Base-by-base conservation (phyloP, 2,888 invertebrate species). In the Sminthurides aquaticus region DNA sequence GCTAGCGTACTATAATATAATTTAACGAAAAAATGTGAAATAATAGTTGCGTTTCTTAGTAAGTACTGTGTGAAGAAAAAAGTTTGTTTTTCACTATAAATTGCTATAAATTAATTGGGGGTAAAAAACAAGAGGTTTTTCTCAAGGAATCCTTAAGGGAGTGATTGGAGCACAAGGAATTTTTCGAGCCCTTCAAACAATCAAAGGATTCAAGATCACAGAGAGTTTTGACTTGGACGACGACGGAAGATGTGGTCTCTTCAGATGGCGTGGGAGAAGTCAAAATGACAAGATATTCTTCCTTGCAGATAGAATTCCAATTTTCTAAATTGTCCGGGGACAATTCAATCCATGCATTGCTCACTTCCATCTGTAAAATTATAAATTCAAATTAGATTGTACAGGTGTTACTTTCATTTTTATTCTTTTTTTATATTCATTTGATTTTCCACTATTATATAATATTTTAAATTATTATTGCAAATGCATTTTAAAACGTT, bases 341-440 rank as follows among this genome's bases (percentile, higher is more conserved):
- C 63, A 63, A 63, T 57, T 34, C 52, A 26, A 24, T 34, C 63
- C 43, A 43, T 49, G n/a, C 63, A 49, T 48, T 57, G 57, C 57
- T 63, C 52, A 63, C 63, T 63, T 63, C 63, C 63, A 63, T 63
- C 63, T 63, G 63, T 5, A 57, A 63, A 27, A n/a, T 24, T 3
- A 27, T 1, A 43, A 26, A 55, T 2, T 48, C 5, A 29, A 18
- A 2, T 56, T 56, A 56, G 43, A 11, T 43, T 8, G 43, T 43
- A 43, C 43, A n/a, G n/a, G n/a, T n/a, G n/a, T n/a, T n/a, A n/a
- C n/a, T n/a, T n/a, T n/a, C n/a, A n/a, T n/a, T n/a, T n/a, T n/a
- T n/a, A n/a, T n/a, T n/a, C n/a, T n/a, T n/a, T n/a, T n/a, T n/a
- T n/a, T n/a, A n/a, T n/a, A 34, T 11, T 34, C 43, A 5, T 34